Percentiles rank a stretch among this genome's conserved stretches.
phyloP scores from a whole-genome alignment of 2,888 invertebrate genomes.

The Cheilosia grossa region DNA sequence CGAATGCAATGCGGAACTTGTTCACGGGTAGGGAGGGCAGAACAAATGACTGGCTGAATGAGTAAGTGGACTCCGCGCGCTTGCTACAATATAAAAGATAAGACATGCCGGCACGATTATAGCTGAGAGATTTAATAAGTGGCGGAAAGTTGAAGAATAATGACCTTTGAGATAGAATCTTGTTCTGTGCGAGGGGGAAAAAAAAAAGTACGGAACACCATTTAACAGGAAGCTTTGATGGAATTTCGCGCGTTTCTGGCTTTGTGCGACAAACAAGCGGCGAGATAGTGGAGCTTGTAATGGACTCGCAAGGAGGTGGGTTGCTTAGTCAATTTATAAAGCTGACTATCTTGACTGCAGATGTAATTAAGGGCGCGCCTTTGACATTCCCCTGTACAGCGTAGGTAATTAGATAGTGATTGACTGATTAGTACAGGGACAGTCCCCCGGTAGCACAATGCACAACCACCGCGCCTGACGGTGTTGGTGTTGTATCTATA shows the following conservation, averaged over 20 bases:
- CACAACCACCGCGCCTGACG: too few species aligned
- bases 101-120: constrained; percentile 65
- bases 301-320: constrained; percentile 37
- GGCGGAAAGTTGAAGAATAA: constrained; percentile 69
- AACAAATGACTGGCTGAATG: constrained; percentile 49
- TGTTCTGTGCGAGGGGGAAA: constrained; percentile 18
- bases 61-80: constrained; percentile 36
- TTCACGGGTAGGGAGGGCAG: constrained; percentile 17
- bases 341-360: constrained; percentile 22
- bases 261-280: constrained; percentile 4
- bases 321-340: constrained; percentile 53
- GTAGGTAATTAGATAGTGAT: constrained; percentile 45
- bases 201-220: background rate
- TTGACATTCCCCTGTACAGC: constrained; percentile 2
- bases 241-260: constrained; percentile 17
- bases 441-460: too few species aligned
- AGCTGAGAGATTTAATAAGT: constrained; percentile 65
- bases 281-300: constrained; percentile 18
- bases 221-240: constrained; percentile 28
- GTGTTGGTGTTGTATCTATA: too few species aligned
- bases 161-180: constrained; percentile 66
- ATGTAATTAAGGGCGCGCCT: constrained; percentile 45
- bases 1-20: constrained; percentile 25
- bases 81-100: constrained; percentile 64
- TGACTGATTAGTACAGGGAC: constrained; percentile 38